Evolutionary conservation across 2,113 vertebrate genomes (phyloP).

Genomic region (Anoplopoma fimbria): DNA sequence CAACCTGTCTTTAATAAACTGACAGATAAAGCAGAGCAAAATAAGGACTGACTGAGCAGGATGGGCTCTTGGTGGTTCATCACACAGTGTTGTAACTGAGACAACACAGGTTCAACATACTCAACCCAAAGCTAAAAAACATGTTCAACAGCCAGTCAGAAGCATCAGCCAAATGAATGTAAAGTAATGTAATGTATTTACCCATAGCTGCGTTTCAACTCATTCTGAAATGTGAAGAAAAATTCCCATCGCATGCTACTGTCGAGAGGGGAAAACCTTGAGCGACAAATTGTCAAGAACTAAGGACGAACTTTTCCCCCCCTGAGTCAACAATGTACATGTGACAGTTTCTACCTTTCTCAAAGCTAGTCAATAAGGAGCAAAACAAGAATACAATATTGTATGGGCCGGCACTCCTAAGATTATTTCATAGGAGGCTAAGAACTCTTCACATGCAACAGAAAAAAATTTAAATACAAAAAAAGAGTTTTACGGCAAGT

Average conservation of each 20-base stretch:
- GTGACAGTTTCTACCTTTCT: neutral
- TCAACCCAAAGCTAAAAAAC: too few relatives aligned
- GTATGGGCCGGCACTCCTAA: too few relatives aligned
- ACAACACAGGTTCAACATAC: slow-evolving; percentile 7
- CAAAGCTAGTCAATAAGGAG: neutral
- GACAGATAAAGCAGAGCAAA: neutral
- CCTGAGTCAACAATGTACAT: neutral
- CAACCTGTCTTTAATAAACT: neutral
- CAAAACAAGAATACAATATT: neutral
- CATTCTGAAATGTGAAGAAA: neutral
- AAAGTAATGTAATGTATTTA: neutral
- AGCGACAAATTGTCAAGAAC: neutral
- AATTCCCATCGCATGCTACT: neutral
- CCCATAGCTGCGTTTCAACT: neutral
- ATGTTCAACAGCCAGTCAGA: neutral
- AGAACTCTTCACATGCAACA: neutral
- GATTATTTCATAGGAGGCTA: too few relatives aligned
- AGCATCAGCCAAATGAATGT: neutral
- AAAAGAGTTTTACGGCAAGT: neutral
- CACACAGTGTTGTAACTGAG: neutral
- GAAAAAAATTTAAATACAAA: neutral
- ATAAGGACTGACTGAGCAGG: neutral
- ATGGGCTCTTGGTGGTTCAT: neutral
- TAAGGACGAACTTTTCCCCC: neutral
- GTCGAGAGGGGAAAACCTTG: neutral